These are phyloP conservation scores for Oscheius sp. DNA, from an alignment of 2,888 invertebrate genomes.

Conservation along the genomic window DNA sequence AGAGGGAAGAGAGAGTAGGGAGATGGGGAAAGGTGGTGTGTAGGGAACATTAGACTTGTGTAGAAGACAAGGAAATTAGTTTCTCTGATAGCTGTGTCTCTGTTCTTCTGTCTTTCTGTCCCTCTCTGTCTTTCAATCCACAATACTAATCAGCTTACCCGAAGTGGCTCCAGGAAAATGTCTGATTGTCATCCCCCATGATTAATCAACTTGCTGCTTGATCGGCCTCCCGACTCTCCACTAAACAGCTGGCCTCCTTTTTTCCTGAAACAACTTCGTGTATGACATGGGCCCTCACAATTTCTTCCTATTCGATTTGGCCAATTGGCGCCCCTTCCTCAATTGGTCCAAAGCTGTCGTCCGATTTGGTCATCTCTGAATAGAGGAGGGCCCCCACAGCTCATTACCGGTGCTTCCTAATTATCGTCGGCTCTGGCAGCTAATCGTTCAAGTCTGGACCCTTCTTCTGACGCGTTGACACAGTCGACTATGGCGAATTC, in stretches of 20 bases:
- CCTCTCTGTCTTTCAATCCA: too few relatives aligned
- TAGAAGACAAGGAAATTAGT: not conserved
- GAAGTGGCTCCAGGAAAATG: not conserved
- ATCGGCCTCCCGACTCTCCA: not conserved
- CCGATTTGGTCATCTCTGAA: not conserved
- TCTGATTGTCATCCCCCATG: not conserved
- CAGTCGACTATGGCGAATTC: not conserved
- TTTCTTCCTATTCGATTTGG: not conserved
- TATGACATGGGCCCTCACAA: not conserved
- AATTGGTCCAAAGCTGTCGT: not conserved
- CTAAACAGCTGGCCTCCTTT: constrained; percentile 12
- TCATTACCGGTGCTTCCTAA: constrained; percentile 32
- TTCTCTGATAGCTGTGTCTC: not conserved
- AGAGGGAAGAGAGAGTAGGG: not conserved
- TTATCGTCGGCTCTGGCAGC: constrained; percentile 17
- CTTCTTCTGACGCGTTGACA: not conserved
- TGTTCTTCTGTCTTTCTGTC: too few relatives aligned
- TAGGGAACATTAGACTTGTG: not conserved
- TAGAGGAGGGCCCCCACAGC: not conserved
- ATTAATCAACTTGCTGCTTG: constrained; percentile 18
- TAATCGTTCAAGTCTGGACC: constrained; percentile 2
- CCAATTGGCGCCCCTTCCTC: constrained; percentile 12
- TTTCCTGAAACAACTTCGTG: not conserved
- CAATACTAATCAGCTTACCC: too few relatives aligned
- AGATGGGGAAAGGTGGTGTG: constrained; percentile 3